Base-by-base conservation (phyloP, 2,888 invertebrate genomes). In the Margaritifera margaritifera region DNA sequence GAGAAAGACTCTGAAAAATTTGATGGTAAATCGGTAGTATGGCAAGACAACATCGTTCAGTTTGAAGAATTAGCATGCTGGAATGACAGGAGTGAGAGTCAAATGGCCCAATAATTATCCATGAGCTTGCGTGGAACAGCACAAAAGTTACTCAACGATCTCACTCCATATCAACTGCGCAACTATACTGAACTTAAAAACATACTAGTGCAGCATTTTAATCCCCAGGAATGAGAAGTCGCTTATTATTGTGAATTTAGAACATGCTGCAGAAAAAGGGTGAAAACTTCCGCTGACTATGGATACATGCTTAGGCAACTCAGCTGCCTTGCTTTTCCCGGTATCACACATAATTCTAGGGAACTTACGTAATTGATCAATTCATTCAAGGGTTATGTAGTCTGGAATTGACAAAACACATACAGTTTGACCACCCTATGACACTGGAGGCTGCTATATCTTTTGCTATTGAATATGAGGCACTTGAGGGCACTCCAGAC, bases 211-310 rank as follows among this genome's bases (percentile, higher is more conserved):
- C 51, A 60, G 11, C 27, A 55, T 8, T 67, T 67, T 22, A 67
- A 67, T 62, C 62, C 67, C 4, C 25, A 54, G 19, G 67, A 67
- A 25, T 42, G 60, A 19, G 55, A 50, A 15, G 22, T 50, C 20
- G 67, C 67, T 6, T 67, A 67, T 52, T n/a, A 62, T 19, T 61
- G 55, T 22, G 62, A 67, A 24, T 67, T 67, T 24, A 52, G 67
- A 22, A 31, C 53, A 20, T n/a, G 67, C 6, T 22, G 42, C 19
- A 53, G 50, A 11, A 53, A 55, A 8, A 53, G 31, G 18, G 50
- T 56, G 15, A 56, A 67, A 55, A 42, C 61, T 2, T 22, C 52
- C 6, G 25, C 62, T 27, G 67, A 67, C 8, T 67, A 67, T 56
- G 67, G 67, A 6, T 62, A 67, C 55, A 22, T 51, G n/a, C 55